A percentile compares a stretch with the other conserved stretches of the same genome.
phyloP scores from a whole-genome alignment of 2,888 invertebrate genomes.

The Andrena bicolor region DNA sequence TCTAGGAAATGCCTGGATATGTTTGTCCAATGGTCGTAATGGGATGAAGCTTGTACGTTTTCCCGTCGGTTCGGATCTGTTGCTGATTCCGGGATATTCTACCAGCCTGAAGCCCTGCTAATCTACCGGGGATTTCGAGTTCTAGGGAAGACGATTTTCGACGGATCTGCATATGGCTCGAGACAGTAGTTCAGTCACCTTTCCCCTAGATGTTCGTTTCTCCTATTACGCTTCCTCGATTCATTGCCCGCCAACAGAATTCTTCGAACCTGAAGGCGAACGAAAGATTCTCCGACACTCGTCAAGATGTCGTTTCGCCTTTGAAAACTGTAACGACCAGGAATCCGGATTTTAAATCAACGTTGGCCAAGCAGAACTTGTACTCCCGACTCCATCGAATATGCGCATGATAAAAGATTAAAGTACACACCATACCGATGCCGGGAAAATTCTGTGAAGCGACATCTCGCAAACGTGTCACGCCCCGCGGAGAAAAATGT shows the following conservation, averaged over 20 bases:
- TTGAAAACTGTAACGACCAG: slow-evolving; percentile 23
- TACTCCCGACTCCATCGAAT: slow-evolving; percentile 29
- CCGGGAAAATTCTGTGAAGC: slow-evolving; percentile 9
- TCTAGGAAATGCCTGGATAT: not conserved
- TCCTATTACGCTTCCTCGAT: not conserved
- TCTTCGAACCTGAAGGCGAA: not conserved
- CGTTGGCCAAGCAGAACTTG: slow-evolving; percentile 29
- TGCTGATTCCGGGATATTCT: slow-evolving; percentile 29
- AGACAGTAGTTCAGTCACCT: slow-evolving; percentile 15
- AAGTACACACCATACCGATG: slow-evolving; percentile 32
- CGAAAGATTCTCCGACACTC: not conserved
- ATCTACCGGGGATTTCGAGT: slow-evolving; percentile 47
- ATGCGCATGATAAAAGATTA: slow-evolving; percentile 53
- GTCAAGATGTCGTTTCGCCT: not conserved
- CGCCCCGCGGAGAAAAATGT: slow-evolving; percentile 48
- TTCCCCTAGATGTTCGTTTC: not conserved
- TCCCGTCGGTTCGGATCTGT: slow-evolving; percentile 36
- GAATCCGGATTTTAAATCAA: slow-evolving; percentile 29
- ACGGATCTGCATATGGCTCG: not conserved
- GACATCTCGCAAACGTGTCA: slow-evolving; percentile 40
- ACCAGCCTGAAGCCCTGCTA: slow-evolving; percentile 52
- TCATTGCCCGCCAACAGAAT: not conserved
- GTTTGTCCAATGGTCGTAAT: slow-evolving; percentile 35
- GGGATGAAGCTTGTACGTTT: slow-evolving; percentile 61
- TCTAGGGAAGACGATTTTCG: slow-evolving; percentile 11